Evolutionary conservation across 2,888 invertebrate genomes (phyloP).

Genomic region (Ochropleura plecta): DNA sequence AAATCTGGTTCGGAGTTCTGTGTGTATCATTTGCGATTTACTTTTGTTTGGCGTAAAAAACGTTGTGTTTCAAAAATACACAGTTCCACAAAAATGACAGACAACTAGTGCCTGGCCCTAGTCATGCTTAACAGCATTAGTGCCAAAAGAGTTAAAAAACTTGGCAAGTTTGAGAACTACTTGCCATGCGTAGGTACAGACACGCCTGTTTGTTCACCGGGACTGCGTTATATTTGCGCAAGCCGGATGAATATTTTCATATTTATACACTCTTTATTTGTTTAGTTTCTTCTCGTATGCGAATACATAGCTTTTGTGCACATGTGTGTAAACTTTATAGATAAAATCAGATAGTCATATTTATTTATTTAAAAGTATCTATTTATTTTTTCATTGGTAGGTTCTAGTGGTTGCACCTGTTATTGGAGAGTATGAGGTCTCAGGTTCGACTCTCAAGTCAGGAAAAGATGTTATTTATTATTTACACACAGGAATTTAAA

Average conservation of each 20-base stretch:
- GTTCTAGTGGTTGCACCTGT: neutral
- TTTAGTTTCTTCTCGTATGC: constrained; percentile 45
- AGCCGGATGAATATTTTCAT: constrained; percentile 65
- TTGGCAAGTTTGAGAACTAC: constrained; percentile 53
- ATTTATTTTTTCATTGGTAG: neutral
- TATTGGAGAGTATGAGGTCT: neutral
- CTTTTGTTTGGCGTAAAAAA: too few relatives aligned
- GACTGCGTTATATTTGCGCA: constrained; percentile 64
- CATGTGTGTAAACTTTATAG: neutral
- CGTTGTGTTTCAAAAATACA: neutral
- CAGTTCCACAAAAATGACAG: neutral
- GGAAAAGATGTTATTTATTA: neutral
- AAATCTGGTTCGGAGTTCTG: neutral
- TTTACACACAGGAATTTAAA: too few relatives aligned
- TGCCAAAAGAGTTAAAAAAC: too few relatives aligned
- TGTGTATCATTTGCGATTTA: neutral
- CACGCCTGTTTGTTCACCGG: constrained; percentile 60
- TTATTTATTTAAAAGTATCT: neutral
- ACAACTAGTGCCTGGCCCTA: neutral
- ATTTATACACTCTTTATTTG: constrained; percentile 59
- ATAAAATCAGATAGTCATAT: neutral
- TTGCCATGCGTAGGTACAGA: constrained; percentile 56
- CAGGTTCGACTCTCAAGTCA: neutral
- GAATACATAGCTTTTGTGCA: constrained; percentile 14
- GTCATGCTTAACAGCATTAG: neutral